Conservation (phyloP, 2,888 invertebrate species). For the Andrena fulva region DNA sequence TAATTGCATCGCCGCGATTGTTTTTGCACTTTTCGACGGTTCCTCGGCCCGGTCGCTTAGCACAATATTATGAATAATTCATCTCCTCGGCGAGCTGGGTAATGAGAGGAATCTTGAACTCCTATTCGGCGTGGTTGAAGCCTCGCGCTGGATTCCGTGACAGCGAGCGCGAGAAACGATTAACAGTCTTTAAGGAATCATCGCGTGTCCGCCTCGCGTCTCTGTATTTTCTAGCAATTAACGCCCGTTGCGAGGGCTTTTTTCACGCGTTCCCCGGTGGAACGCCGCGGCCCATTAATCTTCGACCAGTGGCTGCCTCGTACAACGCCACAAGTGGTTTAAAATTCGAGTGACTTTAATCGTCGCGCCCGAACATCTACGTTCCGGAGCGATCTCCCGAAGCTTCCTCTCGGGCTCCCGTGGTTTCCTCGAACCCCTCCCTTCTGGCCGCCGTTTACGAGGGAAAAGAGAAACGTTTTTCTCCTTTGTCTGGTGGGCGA, state of each 20-base stretch:
- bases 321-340: constrained; percentile 64
- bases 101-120: constrained; percentile 41
- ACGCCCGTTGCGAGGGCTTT: constrained; percentile 18
- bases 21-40: constrained; percentile 15
- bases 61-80: constrained; percentile 45
- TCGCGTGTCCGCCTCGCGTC: constrained; percentile 21
- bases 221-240: constrained; percentile 51
- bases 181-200: constrained; percentile 25
- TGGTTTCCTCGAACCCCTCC: constrained; percentile 24
- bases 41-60: not conserved
- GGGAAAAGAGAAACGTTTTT: constrained; percentile 14
- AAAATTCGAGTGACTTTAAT: constrained; percentile 62
- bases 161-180: constrained; percentile 22
- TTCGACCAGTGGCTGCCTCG: constrained; percentile 36
- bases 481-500: constrained; percentile 32
- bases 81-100: constrained; percentile 26
- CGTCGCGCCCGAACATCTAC: not conserved
- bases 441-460: constrained; percentile 12
- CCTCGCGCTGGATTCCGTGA: constrained; percentile 1
- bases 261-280: constrained; percentile 16
- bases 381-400: not conserved
- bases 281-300: constrained; percentile 57
- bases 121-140: not conserved
- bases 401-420: not conserved
- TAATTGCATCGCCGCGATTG: constrained; percentile 20